phyloP scores from a whole-genome alignment of 2,888 invertebrate genomes.

The Chesias legatella region DNA sequence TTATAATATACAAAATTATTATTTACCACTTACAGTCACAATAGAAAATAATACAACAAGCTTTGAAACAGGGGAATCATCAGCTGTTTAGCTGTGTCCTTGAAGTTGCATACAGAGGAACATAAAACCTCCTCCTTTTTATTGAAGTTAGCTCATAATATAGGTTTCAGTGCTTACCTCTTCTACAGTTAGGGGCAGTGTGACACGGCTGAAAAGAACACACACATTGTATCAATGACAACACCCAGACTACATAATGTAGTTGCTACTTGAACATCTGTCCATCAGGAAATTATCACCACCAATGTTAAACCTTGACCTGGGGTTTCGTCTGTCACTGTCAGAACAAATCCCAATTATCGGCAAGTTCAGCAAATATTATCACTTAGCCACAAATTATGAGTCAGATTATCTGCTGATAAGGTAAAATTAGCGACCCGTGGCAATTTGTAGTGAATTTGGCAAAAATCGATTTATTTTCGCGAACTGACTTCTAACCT shows the following conservation, averaged over 20 bases:
- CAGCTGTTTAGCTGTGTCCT: constrained; percentile 22
- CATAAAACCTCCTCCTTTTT: too few relatives aligned
- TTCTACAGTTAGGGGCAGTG: constrained; percentile 97
- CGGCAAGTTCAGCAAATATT: constrained; percentile 21
- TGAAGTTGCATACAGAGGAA: too few relatives aligned
- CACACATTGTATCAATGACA: constrained; percentile 16
- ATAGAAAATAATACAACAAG: too few relatives aligned
- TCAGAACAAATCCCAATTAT: constrained; percentile 36
- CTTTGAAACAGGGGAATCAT: constrained; percentile 5
- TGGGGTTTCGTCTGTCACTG: constrained; percentile 60
- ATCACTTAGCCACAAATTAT: constrained; percentile 22
- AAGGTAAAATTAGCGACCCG: constrained; percentile 39
- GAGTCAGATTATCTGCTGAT: constrained; percentile 37
- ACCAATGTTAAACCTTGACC: constrained; percentile 51
- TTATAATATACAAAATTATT: too few relatives aligned
- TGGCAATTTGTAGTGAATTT: constrained; percentile 43
- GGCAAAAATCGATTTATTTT: constrained; percentile 72
- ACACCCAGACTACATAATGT: constrained; percentile 1
- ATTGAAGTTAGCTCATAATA: too few relatives aligned
- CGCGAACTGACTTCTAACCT: constrained; percentile 63
- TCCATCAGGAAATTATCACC: constrained; percentile 31
- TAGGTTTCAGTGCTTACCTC: constrained; percentile 85
- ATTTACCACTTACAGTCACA: too few relatives aligned
- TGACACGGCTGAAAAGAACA: constrained; percentile 91
- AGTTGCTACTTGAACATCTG: constrained; percentile 42